These are phyloP conservation scores for Leucosticte australis DNA, from an alignment of 2,113 vertebrate genomes.

Conservation along the genomic window DNA sequence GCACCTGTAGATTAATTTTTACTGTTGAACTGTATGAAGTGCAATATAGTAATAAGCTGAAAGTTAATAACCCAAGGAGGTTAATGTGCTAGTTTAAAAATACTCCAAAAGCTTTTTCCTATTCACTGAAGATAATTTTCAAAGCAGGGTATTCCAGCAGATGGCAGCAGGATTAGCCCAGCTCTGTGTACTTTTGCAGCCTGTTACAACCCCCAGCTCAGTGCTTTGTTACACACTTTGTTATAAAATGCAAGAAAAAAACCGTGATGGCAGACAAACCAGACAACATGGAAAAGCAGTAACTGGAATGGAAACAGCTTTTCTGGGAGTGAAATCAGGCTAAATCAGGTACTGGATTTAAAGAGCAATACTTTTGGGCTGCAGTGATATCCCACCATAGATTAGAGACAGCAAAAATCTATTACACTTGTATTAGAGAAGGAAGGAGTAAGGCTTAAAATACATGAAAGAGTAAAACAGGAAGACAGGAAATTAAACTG, in stretches of 20 bases:
- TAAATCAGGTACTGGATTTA: neutral
- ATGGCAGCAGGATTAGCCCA: neutral
- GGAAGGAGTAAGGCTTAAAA: neutral
- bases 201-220: neutral
- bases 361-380: neutral
- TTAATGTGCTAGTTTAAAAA: neutral
- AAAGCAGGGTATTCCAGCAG: neutral
- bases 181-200: neutral
- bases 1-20: neutral
- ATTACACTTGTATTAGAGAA: neutral
- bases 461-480: neutral
- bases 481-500: neutral
- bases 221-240: neutral
- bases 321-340: neutral
- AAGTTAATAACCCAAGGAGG: neutral
- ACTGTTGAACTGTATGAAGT: neutral
- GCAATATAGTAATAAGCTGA: neutral
- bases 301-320: neutral
- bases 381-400: neutral
- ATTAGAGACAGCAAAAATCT: neutral
- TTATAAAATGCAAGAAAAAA: neutral
- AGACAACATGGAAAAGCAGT: neutral
- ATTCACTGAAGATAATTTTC: neutral
- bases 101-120: neutral
- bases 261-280: neutral